These are phyloP conservation scores for Sturmia bella DNA, from an alignment of 2,888 invertebrate species.

Conservation along the genomic window DNA sequence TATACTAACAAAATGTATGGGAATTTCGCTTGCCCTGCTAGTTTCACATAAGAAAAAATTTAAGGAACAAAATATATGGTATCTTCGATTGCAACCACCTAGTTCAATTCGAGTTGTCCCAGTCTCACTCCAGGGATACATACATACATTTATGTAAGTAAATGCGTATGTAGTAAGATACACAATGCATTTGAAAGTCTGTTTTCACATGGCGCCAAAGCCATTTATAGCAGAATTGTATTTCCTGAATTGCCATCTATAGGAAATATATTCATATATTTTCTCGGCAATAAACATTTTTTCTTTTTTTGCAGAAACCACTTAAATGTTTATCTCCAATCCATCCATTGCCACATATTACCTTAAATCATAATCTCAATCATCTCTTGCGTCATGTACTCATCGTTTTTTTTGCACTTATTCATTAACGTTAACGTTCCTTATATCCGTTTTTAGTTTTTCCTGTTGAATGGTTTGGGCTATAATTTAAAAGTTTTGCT, in stretches of 20 bases:
- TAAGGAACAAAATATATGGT: too few relatives aligned
- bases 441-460: slow-evolving; percentile 81
- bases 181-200: too few relatives aligned
- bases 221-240: slow-evolving; percentile 61
- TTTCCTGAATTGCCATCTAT: slow-evolving; percentile 73
- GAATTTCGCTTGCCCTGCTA: too few relatives aligned
- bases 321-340: slow-evolving; percentile 20
- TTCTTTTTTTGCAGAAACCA: background rate
- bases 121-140: too few relatives aligned
- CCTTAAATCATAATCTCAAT: slow-evolving; percentile 42
- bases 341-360: slow-evolving; percentile 63
- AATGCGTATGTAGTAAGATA: too few relatives aligned
- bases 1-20: too few relatives aligned
- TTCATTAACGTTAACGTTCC: slow-evolving; percentile 77
- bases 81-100: too few relatives aligned
- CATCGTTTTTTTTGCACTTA: slow-evolving; percentile 47
- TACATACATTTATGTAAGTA: too few relatives aligned
- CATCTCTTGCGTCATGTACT: slow-evolving; percentile 60
- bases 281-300: slow-evolving; percentile 66
- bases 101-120: too few relatives aligned
- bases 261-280: slow-evolving; percentile 77
- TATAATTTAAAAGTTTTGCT: slow-evolving; percentile 37
- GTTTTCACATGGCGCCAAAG: slow-evolving; percentile 22
- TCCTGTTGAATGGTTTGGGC: slow-evolving; percentile 84
- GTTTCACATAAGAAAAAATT: too few relatives aligned